A percentile compares a stretch with the other conserved stretches of the same genome.
phyloP scores from a whole-genome alignment of 2,113 vertebrate species.

The Eleginops maclovinus region DNA sequence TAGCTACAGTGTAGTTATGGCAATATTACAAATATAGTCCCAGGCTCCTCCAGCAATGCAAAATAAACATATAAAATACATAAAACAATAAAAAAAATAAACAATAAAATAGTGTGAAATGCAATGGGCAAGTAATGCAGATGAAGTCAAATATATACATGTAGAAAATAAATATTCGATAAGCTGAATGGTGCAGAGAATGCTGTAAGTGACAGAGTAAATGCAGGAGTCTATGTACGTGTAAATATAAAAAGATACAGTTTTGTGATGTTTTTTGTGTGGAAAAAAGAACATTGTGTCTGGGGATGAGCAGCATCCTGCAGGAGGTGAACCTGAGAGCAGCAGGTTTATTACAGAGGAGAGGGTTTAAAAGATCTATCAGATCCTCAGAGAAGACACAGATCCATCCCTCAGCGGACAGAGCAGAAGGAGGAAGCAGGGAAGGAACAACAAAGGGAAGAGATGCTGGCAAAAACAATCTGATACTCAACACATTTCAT shows the following conservation, averaged over 20 bases:
- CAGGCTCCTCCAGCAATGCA: no score
- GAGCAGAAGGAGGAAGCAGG: background rate
- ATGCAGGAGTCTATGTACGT: no score
- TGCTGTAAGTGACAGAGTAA: no score
- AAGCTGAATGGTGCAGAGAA: no score
- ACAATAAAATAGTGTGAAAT: no score
- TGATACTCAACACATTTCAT: background rate
- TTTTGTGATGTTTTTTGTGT: background rate
- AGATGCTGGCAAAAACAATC: background rate
- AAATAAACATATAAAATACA: no score
- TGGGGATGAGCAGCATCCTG: background rate
- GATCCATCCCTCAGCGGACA: slow-evolving; percentile 13
- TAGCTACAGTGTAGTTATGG: no score
- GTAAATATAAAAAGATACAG: background rate
- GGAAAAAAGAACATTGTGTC: background rate
- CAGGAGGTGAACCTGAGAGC: slow-evolving; percentile 13
- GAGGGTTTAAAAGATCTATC: slow-evolving; percentile 35
- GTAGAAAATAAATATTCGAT: no score
- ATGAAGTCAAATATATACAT: no score
- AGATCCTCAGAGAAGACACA: slow-evolving; percentile 13
- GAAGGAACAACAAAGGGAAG: background rate
- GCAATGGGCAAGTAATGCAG: no score
- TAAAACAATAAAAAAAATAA: no score
- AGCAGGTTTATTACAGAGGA: slow-evolving; percentile 30
- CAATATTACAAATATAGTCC: no score